Conservation (phyloP, 2,113 vertebrate species). For the Gopherus flavomarginatus region DNA sequence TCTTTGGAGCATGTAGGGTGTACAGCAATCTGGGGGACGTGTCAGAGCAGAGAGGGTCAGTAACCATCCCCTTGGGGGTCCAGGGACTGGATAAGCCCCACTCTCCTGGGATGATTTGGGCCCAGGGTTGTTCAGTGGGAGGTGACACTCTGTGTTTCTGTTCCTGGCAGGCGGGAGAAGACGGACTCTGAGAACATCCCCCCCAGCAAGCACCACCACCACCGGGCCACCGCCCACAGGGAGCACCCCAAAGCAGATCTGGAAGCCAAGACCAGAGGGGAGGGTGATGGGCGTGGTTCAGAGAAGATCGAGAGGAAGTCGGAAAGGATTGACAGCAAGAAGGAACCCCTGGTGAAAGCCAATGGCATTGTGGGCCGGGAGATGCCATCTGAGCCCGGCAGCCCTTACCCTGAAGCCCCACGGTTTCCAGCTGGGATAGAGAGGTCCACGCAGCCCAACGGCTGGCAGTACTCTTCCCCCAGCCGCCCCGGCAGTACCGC, state of each 20-base stretch:
- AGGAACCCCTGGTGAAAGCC: constrained; percentile 76
- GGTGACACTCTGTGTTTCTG: background rate
- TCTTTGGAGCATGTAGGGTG: background rate
- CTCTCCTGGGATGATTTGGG: rapidly evolving
- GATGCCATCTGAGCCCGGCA: constrained; percentile 68
- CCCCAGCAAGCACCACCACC: constrained; percentile 74
- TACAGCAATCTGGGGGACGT: background rate
- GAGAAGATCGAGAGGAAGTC: constrained; percentile 76
- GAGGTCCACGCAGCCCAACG: constrained; percentile 80
- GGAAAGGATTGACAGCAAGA: constrained; percentile 72
- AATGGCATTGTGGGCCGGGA: constrained; percentile 72
- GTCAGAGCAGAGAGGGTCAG: background rate
- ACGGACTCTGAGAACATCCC: constrained; percentile 80
- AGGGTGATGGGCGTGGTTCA: constrained; percentile 78
- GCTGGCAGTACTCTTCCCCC: constrained; percentile 79
- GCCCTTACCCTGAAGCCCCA: constrained; percentile 74
- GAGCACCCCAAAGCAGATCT: constrained; percentile 75
- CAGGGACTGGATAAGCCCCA: rapidly evolving
- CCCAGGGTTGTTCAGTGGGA: background rate
- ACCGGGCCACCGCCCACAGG: constrained; percentile 48
- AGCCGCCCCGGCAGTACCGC: constrained; percentile 72
- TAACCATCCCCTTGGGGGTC: background rate
- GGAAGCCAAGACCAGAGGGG: constrained; percentile 78
- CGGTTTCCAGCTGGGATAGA: constrained; percentile 60
- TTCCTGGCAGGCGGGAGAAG: constrained; percentile 73